Base-by-base conservation (phyloP, 2,797 vertebrate genomes). In the Cygnus olor region DNA sequence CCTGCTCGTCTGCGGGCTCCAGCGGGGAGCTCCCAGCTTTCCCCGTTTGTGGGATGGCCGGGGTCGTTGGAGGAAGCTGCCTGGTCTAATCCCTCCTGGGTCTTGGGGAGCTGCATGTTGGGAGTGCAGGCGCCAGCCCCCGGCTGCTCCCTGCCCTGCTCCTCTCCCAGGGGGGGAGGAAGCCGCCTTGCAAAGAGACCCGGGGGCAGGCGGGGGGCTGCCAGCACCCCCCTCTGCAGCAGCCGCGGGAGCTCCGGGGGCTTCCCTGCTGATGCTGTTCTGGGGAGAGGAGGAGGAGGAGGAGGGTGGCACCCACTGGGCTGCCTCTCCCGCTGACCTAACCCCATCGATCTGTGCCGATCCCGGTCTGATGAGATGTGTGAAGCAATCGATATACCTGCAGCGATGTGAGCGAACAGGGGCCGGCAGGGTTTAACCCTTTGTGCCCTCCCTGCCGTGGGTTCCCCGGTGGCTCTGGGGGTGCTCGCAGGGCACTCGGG, bases 381-480 rank as follows among this genome's bases (percentile, higher is more conserved):
- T 5, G 36, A 88, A 58, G 64, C 1, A 2, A 83, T 95, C 86
- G 1, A 69, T 92, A 40, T 0, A 22, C 58, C 69, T 42, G 93
- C 64, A 20, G 85, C n/a, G 49, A 73, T 19, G 57, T 11, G 2
- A 2, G 66, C 0, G 54, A 44, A 10, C 28, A 20, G 7, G 0
- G 69, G 42, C 51, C 56, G 81, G 47, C 15, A 66, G 4, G 2
- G 72, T 60, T 86, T 94, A 88, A 92, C 80, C 74, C 68, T 69
- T 87, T 10, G 11, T 0, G 1, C 38, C 3, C 42, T 54, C 8
- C 22, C 36, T 0, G 0, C 11, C 2, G 28, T 0, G 2, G 18
- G 16, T 68, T n/a, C 21, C 28, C 21, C 40, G 2, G 40, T 53
- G n/a, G 25, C n/a, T 36, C 14, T 1, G 0, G 24, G 24, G 7